A percentile compares a stretch with the other conserved stretches of the same genome.
These are phyloP conservation scores for Synchiropus splendidus DNA, from an alignment of 2,113 vertebrate genomes.

Conservation along the genomic window DNA sequence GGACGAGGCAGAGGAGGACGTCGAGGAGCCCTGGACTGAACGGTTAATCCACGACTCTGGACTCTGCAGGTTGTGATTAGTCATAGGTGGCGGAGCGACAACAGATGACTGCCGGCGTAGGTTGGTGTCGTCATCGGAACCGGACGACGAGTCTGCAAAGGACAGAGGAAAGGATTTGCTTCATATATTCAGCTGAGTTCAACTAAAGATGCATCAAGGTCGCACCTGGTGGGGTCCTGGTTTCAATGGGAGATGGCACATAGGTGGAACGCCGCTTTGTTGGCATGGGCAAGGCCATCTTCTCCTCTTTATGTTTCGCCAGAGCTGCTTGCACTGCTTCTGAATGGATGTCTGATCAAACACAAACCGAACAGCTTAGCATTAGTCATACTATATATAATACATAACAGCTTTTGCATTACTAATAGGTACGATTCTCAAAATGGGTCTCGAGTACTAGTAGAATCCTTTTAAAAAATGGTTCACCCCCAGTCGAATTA, in stretches of 20 bases:
- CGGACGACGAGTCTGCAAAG: slow-evolving; percentile 94
- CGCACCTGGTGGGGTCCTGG: slow-evolving; percentile 89
- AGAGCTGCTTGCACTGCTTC: slow-evolving; percentile 92
- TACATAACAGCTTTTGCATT: too few relatives aligned
- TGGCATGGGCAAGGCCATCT: slow-evolving; percentile 96
- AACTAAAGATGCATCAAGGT: not conserved
- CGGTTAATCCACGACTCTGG: slow-evolving; percentile 92
- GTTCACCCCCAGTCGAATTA: too few relatives aligned
- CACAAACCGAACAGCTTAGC: not conserved
- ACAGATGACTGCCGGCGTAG: slow-evolving; percentile 77
- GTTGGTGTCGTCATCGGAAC: slow-evolving; percentile 89
- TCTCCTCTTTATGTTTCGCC: slow-evolving; percentile 97
- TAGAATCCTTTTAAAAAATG: too few relatives aligned
- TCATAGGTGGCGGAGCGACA: slow-evolving; percentile 55
- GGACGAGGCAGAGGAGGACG: slow-evolving; percentile 96
- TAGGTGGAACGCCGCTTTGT: slow-evolving; percentile 91
- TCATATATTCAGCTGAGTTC: too few relatives aligned
- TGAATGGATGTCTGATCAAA: slow-evolving; percentile 76
- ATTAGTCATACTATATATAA: too few relatives aligned
- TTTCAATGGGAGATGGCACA: slow-evolving; percentile 84
- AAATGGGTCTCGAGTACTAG: too few relatives aligned
- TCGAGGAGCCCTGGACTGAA: slow-evolving; percentile 94
- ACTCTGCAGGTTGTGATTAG: slow-evolving; percentile 84
- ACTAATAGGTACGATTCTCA: too few relatives aligned
- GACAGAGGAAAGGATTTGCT: not conserved